Evolutionary conservation across 2,797 vertebrate species (phyloP).

Genomic region (Hydrolagus colliei): DNA sequence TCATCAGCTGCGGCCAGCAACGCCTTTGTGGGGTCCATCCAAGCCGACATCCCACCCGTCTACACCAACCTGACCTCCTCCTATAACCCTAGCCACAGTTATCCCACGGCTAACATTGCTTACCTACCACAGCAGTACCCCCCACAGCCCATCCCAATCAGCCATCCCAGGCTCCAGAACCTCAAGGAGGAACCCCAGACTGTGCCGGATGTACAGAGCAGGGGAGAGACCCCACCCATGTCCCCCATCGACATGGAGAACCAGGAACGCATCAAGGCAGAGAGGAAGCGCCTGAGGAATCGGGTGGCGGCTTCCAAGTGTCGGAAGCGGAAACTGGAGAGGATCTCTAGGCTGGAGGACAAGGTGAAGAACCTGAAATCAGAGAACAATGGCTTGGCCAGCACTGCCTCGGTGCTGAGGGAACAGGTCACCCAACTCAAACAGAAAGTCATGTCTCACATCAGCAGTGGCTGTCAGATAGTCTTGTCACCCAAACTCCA

Average conservation of each 20-base stretch:
- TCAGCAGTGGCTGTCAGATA: slow-evolving; percentile 84
- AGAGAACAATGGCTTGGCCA: slow-evolving; percentile 80
- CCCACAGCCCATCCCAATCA: slow-evolving; percentile 40
- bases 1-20: slow-evolving; percentile 60
- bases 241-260: slow-evolving; percentile 84
- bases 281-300: slow-evolving; percentile 81
- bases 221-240: slow-evolving; percentile 73
- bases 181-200: slow-evolving; percentile 86
- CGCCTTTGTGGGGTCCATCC: slow-evolving; percentile 62
- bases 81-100: slow-evolving; percentile 64
- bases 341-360: slow-evolving; percentile 83
- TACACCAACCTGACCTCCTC: slow-evolving; percentile 82
- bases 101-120: slow-evolving; percentile 79
- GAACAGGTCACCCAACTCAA: slow-evolving; percentile 87
- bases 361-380: slow-evolving; percentile 79
- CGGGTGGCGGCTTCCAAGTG: slow-evolving; percentile 85
- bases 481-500: slow-evolving; percentile 80
- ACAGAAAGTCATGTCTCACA: slow-evolving; percentile 81
- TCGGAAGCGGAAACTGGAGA: slow-evolving; percentile 81
- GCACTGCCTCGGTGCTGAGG: slow-evolving; percentile 73
- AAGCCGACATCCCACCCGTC: slow-evolving; percentile 68
- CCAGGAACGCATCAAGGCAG: slow-evolving; percentile 83
- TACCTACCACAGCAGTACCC: slow-evolving; percentile 66
- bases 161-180: slow-evolving; percentile 42
- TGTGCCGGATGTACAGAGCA: slow-evolving; percentile 77